Percentiles rank a stretch among this genome's conserved stretches.
Evolutionary conservation across 2,113 vertebrate species (phyloP).

Genomic region (Pterocles burchelli): DNA sequence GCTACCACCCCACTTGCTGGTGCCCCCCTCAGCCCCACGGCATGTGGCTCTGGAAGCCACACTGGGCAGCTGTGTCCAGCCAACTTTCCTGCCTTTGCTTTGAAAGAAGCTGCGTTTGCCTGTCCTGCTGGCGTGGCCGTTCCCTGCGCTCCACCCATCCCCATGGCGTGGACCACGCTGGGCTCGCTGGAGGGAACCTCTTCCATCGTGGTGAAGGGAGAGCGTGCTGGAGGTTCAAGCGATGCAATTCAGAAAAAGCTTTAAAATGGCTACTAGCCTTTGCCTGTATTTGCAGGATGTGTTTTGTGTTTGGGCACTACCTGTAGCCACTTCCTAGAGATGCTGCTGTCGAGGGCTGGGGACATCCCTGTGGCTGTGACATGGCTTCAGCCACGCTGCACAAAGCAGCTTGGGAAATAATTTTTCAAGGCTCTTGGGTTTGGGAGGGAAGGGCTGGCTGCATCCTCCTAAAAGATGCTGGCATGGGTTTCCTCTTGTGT

Average conservation of each 20-base stretch:
- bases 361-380: background rate
- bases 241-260: background rate
- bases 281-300: background rate
- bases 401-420: background rate
- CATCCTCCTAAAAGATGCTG: background rate
- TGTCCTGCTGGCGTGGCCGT: rapidly evolving
- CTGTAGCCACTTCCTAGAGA: no score
- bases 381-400: background rate
- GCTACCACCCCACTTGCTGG: background rate
- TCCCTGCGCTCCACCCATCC: no score
- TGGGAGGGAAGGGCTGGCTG: background rate
- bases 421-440: background rate
- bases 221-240: background rate
- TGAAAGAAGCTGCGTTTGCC: rapidly evolving
- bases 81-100: background rate
- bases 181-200: background rate
- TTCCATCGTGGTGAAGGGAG: background rate
- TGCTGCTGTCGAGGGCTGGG: background rate
- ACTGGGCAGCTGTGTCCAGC: background rate
- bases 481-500: rapidly evolving
- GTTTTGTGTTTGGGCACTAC: background rate
- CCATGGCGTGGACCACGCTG: rapidly evolving
- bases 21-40: background rate
- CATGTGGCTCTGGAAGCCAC: rapidly evolving
- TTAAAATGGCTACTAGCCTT: background rate